phyloP scores from a whole-genome alignment of 1,140 invertebrate genomes.

The Coenobita brevimanus region DNA sequence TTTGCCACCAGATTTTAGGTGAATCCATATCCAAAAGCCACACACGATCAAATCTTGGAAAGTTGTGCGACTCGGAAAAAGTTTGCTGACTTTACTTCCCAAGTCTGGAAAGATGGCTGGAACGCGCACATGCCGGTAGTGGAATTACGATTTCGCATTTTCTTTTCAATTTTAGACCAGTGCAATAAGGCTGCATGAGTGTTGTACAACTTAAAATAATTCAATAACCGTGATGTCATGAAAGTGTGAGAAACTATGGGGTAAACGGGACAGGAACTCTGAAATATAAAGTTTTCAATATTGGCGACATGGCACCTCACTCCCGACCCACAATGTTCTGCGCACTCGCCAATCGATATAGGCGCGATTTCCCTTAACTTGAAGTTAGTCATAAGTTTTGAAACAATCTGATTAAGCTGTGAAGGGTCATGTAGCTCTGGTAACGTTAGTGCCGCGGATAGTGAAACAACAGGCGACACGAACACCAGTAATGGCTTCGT shows the following conservation, averaged over 20 bases:
- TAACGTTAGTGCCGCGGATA: neutral
- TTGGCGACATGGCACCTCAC: conserved; percentile 42
- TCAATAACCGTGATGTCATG: neutral
- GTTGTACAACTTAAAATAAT: neutral
- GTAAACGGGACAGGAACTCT: conserved; percentile 11
- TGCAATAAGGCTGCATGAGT: neutral
- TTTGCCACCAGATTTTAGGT: conserved; percentile 48
- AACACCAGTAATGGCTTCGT: neutral
- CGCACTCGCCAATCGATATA: conserved; percentile 58
- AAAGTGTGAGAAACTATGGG: neutral
- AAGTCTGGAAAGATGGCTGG: conserved; percentile 65
- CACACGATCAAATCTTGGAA: conserved; percentile 66
- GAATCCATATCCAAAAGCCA: conserved; percentile 60
- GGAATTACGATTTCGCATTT: conserved; percentile 7
- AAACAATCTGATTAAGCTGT: conserved; percentile 62
- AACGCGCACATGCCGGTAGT: conserved; percentile 37
- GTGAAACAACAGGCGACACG: neutral
- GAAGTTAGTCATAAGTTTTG: conserved; percentile 60
- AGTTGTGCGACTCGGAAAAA: conserved; percentile 65
- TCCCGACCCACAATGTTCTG: conserved; percentile 36
- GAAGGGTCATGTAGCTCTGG: conserved; percentile 7
- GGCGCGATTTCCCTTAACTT: conserved; percentile 65
- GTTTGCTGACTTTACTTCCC: conserved; percentile 66
- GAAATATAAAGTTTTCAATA: conserved; percentile 58
- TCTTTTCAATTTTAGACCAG: neutral